These are phyloP conservation scores for Carterocephalus palaemon DNA, from an alignment of 2,888 invertebrate genomes.

Conservation along the genomic window DNA sequence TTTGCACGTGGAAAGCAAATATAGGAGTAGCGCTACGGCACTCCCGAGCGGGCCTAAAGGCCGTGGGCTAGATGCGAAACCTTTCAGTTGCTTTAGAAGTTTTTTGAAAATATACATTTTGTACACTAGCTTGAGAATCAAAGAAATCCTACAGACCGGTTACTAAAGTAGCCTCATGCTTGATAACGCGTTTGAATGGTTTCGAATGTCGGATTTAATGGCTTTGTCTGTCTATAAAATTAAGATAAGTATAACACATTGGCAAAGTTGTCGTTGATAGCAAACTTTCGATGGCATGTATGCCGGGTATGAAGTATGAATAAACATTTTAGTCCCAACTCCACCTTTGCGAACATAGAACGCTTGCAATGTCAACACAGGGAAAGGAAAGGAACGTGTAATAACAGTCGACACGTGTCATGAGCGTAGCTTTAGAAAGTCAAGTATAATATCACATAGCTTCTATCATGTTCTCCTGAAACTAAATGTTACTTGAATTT, in stretches of 20 bases:
- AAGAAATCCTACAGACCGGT: neutral
- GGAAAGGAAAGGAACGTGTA: conserved; percentile 4
- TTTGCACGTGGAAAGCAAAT: conserved; percentile 37
- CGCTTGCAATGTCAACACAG: conserved; percentile 7
- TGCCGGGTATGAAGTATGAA: no score
- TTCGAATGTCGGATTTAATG: no score
- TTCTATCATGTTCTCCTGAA: neutral
- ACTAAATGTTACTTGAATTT: neutral
- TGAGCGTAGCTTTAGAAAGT: conserved; percentile 20
- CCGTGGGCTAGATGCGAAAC: conserved; percentile 14
- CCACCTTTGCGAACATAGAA: neutral
- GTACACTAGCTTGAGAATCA: neutral
- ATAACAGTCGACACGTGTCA: conserved; percentile 8
- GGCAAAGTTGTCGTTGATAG: no score
- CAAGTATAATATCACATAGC: neutral
- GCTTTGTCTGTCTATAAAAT: no score
- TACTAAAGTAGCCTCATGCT: no score
- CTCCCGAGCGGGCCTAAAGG: conserved; percentile 15
- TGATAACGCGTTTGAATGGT: no score
- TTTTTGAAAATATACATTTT: conserved; percentile 8
- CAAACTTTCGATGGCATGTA: no score
- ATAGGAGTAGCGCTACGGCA: conserved; percentile 24
- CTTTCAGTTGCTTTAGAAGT: conserved; percentile 9
- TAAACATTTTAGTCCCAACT: neutral
- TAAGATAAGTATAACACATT: no score